Base-by-base conservation (phyloP, 2,888 invertebrate genomes). In the Polymixis lichenea region DNA sequence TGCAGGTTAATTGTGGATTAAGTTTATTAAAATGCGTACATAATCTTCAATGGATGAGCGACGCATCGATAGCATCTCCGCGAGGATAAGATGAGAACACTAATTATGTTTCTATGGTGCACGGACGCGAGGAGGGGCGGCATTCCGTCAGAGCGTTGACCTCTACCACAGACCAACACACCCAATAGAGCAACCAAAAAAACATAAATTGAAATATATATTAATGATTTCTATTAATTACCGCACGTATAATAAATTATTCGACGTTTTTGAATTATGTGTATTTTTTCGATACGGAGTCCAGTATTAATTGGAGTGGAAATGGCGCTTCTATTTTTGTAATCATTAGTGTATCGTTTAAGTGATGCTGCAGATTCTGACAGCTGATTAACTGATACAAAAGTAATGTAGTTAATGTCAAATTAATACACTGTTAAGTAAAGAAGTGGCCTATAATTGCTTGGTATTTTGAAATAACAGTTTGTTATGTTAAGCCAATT, bases 81-180 rank as follows among this genome's bases (percentile, higher is more conserved):
- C 90, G 90, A 88, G 89, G 90, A 90, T 91, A 91, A 92, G 95
- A 93, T 92, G 94, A 93, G 94, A 94, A 92, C 93, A 93, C 95
- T 95, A 96, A 96, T 96, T 96, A 96, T 94, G 94, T 94, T 93
- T 94, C 95, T 95, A 94, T 94, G 94, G 94, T 91, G 93, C 92
- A 89, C 92, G 72, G 82, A 92, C 92, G 91, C 89, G 91, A 91
- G 93, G 94, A 89, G 91, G 91, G 92, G 94, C 93, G 93, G 94
- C 95, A 95, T 95, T 95, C 95, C 95, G 82, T 87, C 79, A 86
- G 95, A 87, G 77, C 95, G 90, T 89, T 94, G 94, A 95, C 94
- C 91, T 91, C 65, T 67, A 32, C 56, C 88, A 88, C 86, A 88
- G 88, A 88, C 82, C 74, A 84, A 88, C 77, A 66, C 77, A 90